Conservation (phyloP, 2,113 vertebrate species). For the Poeciliopsis occidentalis region DNA sequence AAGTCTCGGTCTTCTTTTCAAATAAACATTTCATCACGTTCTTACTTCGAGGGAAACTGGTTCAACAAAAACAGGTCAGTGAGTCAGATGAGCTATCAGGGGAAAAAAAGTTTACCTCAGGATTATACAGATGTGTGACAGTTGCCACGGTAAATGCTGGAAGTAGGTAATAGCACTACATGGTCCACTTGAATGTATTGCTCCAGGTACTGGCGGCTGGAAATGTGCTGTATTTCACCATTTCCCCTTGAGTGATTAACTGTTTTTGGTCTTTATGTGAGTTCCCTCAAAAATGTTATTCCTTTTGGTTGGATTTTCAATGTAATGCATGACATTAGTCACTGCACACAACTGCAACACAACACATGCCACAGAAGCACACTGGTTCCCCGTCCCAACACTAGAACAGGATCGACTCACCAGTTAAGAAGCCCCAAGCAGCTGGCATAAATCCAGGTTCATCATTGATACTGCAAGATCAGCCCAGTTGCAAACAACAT, state of each 20-base stretch:
- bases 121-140: conserved; percentile 34
- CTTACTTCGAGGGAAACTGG: conserved; percentile 39
- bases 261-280: not conserved
- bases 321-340: not conserved
- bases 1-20: conserved; percentile 45
- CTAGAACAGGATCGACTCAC: too few species aligned
- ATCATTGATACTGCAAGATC: too few species aligned
- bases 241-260: not conserved
- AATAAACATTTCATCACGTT: conserved; percentile 53
- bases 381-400: too few species aligned
- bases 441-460: too few species aligned
- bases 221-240: conserved; percentile 13
- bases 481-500: too few species aligned
- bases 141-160: conserved; percentile 24
- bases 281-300: not conserved
- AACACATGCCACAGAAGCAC: too few species aligned
- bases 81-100: conserved; percentile 43
- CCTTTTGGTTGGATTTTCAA: not conserved
- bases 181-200: conserved; percentile 34
- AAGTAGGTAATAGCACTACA: conserved; percentile 8
- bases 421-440: too few species aligned
- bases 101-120: conserved; percentile 32
- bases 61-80: conserved; percentile 54
- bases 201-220: conserved; percentile 25
- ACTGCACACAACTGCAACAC: too few species aligned